Base-by-base conservation (phyloP, 23 tunicate genomes). In the Botrylloides violaceus region DNA sequence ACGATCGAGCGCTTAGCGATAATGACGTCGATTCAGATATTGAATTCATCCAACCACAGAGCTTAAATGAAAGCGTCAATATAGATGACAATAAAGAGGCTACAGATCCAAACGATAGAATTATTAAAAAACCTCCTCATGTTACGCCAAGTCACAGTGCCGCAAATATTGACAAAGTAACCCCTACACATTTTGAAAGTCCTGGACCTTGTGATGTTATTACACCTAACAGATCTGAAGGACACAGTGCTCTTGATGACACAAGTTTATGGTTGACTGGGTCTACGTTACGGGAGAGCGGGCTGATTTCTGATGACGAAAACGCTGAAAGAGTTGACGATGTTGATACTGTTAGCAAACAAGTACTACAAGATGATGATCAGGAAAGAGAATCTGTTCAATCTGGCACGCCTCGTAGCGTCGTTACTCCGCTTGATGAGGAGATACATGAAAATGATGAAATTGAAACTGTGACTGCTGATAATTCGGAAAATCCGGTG, bases 201-300 rank as follows among this genome's bases (percentile, higher is more conserved):
- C 21, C 9, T 7, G 39, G 33, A 1, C 70, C 70, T 23, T 37
- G n/a, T 24, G 32, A 37, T 24, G 70, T 25, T 30, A 31, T 64
- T 21, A 64, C 70, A 1, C 74, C 74, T 24, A 56, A 27, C 5
- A 21, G 58, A 20, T 68, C 74, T 0, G 74, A 68, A 68, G 58
- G 57, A 9, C 74, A 37, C 37, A 64, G 70, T 36, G 84, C 71
- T 33, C 39, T 79, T 24, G 66, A 87, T 49, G 78, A 87, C 73
- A 87, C 95, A n/a, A 87, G 86, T 63, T 66, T 87, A 19, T 85
- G 94, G 94, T 76, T 85, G 12, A 78, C 94, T 32, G 80, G 66
- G 12, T 73, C 79, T 12, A 61, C 65, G 25, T 77, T 43, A 65
- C 47, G 49, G 24, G 49, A 64, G 2, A 75, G 64, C 1, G 63